Base-by-base conservation (phyloP, 2,113 vertebrate species). In the Lates calcarifer region DNA sequence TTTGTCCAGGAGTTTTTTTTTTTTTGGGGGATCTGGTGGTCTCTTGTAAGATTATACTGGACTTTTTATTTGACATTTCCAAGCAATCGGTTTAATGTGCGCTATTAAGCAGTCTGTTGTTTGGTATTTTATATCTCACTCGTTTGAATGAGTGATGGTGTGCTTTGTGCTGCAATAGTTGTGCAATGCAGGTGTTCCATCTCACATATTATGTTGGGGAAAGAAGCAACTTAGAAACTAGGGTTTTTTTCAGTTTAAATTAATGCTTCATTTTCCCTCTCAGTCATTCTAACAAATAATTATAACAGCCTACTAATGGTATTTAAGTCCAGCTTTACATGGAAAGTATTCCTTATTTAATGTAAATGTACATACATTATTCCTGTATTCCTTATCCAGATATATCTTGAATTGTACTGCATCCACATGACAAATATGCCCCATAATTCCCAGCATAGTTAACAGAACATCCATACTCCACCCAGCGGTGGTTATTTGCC, bases 41-140 rank as follows among this genome's bases (percentile, higher is more conserved):
- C 61, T 71, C 28, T 77, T 43, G 3, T 68, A 28, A 75, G 72
- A 87, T 85, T 64, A 78, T 75, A 72, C 26, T 6, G 45, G 11
- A 37, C 43, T 66, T 61, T 80, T 84, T 70, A 29, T 74, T 79
- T 77, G 63, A 77, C 74, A 87, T 79, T 80, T 80, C 49, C 53
- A 53, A 83, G 33, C 62, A 81, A 74, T 83, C 62, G 33, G 6
- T 80, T 83, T 74, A 82, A 75, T 78, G 64, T 61, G 15, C 45
- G 24, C 65, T 13, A 55, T 82, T 63, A 77, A 82, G 64, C 56
- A 70, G 35, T 75, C n/a, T 55, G 39, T 31, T 80, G 43, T 75
- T 77, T 72, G 49, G 37, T 60, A 51, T 64, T 86, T 80, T 70
- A 64, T 74, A n/a, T 39, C 43, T 56, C 24, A 18, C 24, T 81